Evolutionary conservation across 2,888 invertebrate species (phyloP).

Genomic region (Anagyrus pseudococci): DNA sequence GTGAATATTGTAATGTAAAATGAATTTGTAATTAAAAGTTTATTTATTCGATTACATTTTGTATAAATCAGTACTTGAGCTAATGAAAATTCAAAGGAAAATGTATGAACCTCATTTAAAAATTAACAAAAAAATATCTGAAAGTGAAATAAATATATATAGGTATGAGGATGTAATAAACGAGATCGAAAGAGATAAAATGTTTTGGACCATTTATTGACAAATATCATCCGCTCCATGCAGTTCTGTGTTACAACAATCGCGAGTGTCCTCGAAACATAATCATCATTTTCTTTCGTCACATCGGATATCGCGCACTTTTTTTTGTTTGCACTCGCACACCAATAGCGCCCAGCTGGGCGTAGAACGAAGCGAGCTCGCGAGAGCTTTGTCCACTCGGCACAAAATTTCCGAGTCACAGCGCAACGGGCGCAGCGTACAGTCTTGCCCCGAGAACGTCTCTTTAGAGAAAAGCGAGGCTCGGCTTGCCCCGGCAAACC

Average conservation of each 20-base stretch:
- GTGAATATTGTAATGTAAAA: too few species aligned
- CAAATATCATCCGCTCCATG: constrained; percentile 26
- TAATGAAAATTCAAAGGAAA: too few species aligned
- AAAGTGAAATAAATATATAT: not conserved
- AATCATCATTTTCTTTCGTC: not conserved
- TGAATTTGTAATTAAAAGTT: too few species aligned
- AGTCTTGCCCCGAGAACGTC: not conserved
- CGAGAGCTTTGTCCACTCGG: not conserved
- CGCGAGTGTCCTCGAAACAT: not conserved
- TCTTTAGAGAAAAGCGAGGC: constrained; percentile 26
- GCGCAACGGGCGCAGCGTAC: too few species aligned
- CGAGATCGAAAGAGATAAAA: constrained; percentile 4
- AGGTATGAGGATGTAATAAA: not conserved
- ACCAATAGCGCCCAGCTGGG: too few species aligned
- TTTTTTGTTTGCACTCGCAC: not conserved
- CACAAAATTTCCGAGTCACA: not conserved
- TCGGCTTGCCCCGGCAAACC: constrained; percentile 8
- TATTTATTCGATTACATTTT: too few species aligned
- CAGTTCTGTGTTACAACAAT: not conserved
- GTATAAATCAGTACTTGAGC: too few species aligned
- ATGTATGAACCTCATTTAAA: too few species aligned
- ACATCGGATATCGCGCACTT: not conserved
- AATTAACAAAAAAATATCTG: too few species aligned
- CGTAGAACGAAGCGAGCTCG: too few species aligned
- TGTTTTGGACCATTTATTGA: constrained; percentile 36